Evolutionary conservation across 2,888 invertebrate genomes (phyloP), one percentile per base, ranked within the genome.

Genomic region (Melieria omissa): DNA sequence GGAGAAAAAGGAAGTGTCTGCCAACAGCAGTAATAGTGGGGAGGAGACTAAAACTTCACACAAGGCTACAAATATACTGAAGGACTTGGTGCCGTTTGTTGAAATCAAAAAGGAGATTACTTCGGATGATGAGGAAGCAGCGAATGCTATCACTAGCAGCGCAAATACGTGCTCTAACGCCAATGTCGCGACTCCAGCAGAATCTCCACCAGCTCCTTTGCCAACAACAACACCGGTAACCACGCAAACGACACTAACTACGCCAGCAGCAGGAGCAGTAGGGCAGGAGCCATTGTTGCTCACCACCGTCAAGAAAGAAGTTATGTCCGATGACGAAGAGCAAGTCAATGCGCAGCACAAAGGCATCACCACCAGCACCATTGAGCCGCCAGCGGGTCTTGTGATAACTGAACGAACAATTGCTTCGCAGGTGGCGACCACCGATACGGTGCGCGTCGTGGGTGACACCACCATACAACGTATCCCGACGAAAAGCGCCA

Each of bases 381-480:
- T n/a, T n/a, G 44, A 58, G 6, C n/a, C n/a, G 9, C 4, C 57
- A 16, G n/a, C 57, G 46, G 29, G 14, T 29, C 57, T 44, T 6
- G 16, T 42, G 4, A 46, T 10, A 16, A 42, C 14, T 3, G 47
- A 63, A 46, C 66, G 63, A 29, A 29, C 52, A 0, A 42, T n/a
- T 52, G 14, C 14, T 4, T 10, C 29, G 29, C 29, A 29, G 29
- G 29, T 52, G 9, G 52, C 14, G 52, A 12, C 52, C 14, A 14
- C 69, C 14, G 69, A 69, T 55, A 47, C 69, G 9, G 79, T 84
- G 12, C 81, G 82, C 5, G 77, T 80, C 45, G 81, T 84, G 6
- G 86, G 85, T 1, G 85, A 84, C 12, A 85, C 85, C 1, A 85
- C 83, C 42, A 85, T 86, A 52, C 84, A 85, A 68, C 79, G 84